Base-by-base conservation (phyloP, 2,888 invertebrate genomes). In the Euphydryas editha region DNA sequence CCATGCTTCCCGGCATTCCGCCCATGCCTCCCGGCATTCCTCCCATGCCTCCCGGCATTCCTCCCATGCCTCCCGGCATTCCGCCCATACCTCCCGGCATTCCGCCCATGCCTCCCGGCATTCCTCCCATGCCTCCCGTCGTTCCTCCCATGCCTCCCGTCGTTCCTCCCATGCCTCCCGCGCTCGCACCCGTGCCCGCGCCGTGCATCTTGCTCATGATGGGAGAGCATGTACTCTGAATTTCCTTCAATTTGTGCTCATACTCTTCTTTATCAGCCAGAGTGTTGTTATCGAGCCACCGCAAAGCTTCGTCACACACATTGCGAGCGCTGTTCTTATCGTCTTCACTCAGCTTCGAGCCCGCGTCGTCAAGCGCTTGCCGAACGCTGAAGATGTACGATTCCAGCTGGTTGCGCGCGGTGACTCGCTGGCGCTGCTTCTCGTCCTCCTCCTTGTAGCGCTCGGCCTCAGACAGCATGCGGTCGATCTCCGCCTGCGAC, bases 381-480 rank as follows among this genome's bases (percentile, higher is more conserved):
- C 94, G 95, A 64, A 95, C 95, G 71, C 94, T 93, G 86, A 95
- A 96, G 20, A 94, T 92, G 83, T 96, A 96, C 60, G 93, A 87
- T 82, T 96, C 97, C 0, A 97, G 89, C 71, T 94, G 93, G 86
- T 97, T 97, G 68, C 96, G 94, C 13, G 96, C 94, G 0, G 94
- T 82, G 17, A 97, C 94, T 47, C 95, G 91, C 74, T 95, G 94
- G 13, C 94, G 89, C 74, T 96, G 95, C 76, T 94, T 94, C 67
- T 95, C 95, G 77, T 96, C 96, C 77, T 96, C 96, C 47, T 95
- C 95, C 55, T 94, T 94, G 85, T 95, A 96, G 59, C 87, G 92
- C 78, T 96, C 96, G 0, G 96, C 96, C 70, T 96, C 96, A 3
- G 93, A 86, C 49, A 95, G 84, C 95, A 95, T 96, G 70, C 94